phyloP scores from a whole-genome alignment of 2,797 vertebrate species.

The Gadopsis marmoratus region DNA sequence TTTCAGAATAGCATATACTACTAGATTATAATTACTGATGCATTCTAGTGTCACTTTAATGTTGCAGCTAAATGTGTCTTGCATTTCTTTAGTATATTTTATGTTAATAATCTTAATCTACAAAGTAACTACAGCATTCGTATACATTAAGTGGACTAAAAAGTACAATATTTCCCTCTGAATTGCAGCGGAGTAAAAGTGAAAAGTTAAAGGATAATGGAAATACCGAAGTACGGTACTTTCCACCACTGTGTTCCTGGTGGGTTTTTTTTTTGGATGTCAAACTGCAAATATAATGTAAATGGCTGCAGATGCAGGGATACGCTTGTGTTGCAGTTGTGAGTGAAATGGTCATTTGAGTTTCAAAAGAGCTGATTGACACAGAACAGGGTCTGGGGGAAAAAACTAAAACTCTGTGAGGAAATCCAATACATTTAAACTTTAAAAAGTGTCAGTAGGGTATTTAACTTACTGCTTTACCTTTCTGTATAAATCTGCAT shows the following conservation, averaged over 20 bases:
- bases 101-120: neutral
- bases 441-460: slow-evolving; percentile 5
- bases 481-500: neutral
- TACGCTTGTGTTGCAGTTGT: neutral
- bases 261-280: neutral
- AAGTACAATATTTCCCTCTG: neutral
- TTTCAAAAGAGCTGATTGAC: slow-evolving; percentile 31
- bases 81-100: neutral
- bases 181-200: neutral
- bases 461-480: neutral
- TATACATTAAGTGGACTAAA: neutral
- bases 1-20: neutral
- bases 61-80: neutral
- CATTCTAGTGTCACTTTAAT: neutral
- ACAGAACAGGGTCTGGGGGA: slow-evolving; percentile 1
- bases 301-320: neutral
- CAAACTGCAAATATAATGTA: neutral
- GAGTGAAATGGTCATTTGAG: slow-evolving; percentile 21
- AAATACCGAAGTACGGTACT: neutral
- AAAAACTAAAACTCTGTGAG: neutral
- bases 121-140: neutral
- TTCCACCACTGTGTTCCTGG: neutral
- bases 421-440: slow-evolving; percentile 21
- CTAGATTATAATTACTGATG: neutral
- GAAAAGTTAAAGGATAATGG: neutral